Evolutionary conservation across 2,888 invertebrate genomes (phyloP).

Genomic region (Nomada lathburiana): DNA sequence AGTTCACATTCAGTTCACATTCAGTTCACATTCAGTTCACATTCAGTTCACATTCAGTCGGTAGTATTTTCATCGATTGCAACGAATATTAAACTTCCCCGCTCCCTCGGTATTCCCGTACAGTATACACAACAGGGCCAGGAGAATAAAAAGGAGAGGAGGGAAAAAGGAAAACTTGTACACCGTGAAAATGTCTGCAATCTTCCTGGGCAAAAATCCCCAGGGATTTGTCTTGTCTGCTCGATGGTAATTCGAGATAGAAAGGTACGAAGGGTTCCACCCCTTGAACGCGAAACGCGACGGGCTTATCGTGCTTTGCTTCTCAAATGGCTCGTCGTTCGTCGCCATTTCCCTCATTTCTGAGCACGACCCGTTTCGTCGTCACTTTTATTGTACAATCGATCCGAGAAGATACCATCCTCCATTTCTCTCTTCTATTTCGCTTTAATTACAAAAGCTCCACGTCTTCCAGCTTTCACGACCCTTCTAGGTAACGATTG

Average conservation of each 20-base stretch:
- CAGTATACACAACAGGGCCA: not conserved
- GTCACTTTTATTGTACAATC: constrained; percentile 46
- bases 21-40: not conserved
- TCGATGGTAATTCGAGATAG: constrained; percentile 46
- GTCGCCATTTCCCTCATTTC: constrained; percentile 42
- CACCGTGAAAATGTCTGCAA: constrained; percentile 34
- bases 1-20: constrained; percentile 7
- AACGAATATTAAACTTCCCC: constrained; percentile 28
- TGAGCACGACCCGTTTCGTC: constrained; percentile 6
- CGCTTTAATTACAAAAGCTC: constrained; percentile 25
- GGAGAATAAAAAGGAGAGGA: no score
- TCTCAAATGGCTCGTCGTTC: constrained; percentile 57
- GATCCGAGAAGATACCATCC: constrained; percentile 21
- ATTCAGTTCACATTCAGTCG: constrained; percentile 7
- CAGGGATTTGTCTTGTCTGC: constrained; percentile 49
- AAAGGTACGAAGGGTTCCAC: constrained; percentile 40
- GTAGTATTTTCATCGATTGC: constrained; percentile 17
- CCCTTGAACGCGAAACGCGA: constrained; percentile 23
- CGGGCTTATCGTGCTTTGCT: constrained; percentile 58
- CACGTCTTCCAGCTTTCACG: not conserved
- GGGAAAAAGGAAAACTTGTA: not conserved
- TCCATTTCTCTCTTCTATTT: not conserved
- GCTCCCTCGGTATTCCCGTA: not conserved
- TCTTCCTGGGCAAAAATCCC: constrained; percentile 43
- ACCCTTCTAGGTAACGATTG: not conserved